Base-by-base conservation (phyloP, 2,797 vertebrate species). In the Ficedula albicollis region DNA sequence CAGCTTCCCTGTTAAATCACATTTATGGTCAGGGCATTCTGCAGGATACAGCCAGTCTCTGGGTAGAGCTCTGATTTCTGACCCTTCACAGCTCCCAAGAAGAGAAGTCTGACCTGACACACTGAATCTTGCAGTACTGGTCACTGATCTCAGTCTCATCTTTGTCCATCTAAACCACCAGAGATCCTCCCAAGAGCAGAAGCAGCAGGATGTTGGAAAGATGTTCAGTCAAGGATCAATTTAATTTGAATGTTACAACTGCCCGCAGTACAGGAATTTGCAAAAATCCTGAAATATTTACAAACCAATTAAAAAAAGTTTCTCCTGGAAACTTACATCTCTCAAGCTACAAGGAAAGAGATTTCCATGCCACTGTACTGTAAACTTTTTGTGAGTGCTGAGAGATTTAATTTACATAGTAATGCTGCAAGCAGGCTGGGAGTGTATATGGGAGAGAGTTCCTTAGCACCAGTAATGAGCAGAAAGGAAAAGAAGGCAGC, bases 381-480 rank as follows among this genome's bases (percentile, higher is more conserved):
- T 91, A 95, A 91, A 86, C 86, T 91, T 62, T 36, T 30, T 39
- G 69, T 15, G 49, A 90, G 38, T 67, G 59, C 73, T 59, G 43
- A 97, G 68, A 96, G 82, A 80, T 93, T 93, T 81, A 69, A 97
- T 95, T 95, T 96, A 95, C 90, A 97, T 92, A 94, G 38, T 90
- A 96, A 97, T 88, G 55, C 55, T 84, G 59, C 70, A 84, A 84
- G 89, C 90, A 95, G 94, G 89, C 75, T 90, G 85, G 36, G 77
- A 67, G 26, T 20, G 34, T 25, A 6, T 25, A 6, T n/a, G 25
- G 86, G 72, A 86, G 62, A 59, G 72, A 91, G 80, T 58, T 96
- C 78, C 77, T 93, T 92, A 95, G 94, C 87, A 81, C 93, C 85
- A 93, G 89, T 95, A 95, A 97, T 73, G 79, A 96, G 90, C 80